Percentiles rank a stretch among this genome's conserved stretches.
These are phyloP conservation scores for Morphnarchus princeps DNA, from an alignment of 2,113 vertebrate genomes.

Conservation along the genomic window DNA sequence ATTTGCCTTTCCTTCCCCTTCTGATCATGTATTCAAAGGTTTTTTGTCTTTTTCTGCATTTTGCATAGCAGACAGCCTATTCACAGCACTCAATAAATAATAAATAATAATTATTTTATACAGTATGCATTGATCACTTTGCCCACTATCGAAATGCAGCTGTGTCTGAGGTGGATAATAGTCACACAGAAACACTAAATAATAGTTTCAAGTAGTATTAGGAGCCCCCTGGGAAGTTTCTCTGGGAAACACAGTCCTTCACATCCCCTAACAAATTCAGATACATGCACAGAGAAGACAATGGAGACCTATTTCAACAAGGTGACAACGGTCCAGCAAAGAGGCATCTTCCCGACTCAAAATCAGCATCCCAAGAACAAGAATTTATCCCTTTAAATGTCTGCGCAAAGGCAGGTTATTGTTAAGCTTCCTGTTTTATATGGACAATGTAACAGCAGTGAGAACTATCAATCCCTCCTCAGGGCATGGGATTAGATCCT, in stretches of 20 bases:
- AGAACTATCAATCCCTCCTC: background rate
- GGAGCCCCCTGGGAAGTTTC: background rate
- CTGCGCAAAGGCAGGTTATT: background rate
- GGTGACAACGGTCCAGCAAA: background rate
- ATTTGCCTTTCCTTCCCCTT: background rate
- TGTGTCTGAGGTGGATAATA: background rate
- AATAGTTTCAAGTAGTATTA: conserved; percentile 15
- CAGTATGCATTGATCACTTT: conserved; percentile 29
- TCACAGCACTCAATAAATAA: background rate
- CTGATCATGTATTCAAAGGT: background rate
- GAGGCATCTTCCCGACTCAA: background rate
- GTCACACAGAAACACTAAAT: conserved; percentile 2
- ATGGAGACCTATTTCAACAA: conserved; percentile 4
- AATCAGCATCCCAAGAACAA: background rate
- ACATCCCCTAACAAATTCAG: background rate
- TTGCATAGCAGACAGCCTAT: background rate
- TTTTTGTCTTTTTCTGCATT: background rate
- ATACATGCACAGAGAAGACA: background rate
- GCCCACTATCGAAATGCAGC: background rate
- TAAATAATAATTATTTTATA: conserved; percentile 41
- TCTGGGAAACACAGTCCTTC: background rate
- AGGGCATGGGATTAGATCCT: background rate
- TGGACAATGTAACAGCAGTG: background rate
- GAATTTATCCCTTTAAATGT: background rate
- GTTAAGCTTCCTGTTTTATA: background rate